phyloP scores from a whole-genome alignment of 2,888 invertebrate species.

The Pegoplata infirma region DNA sequence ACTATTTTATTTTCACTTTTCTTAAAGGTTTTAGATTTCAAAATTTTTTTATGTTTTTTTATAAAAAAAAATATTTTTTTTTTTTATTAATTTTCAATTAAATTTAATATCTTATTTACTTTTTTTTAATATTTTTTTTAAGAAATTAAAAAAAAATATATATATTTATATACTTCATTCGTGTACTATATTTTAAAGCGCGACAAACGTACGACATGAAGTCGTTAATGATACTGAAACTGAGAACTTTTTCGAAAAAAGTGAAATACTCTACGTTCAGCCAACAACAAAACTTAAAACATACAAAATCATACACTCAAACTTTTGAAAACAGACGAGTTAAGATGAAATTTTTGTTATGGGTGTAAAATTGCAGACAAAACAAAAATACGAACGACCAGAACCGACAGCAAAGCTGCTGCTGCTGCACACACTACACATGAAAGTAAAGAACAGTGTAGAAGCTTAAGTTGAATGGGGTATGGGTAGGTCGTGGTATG shows the following conservation, averaged over 20 bases:
- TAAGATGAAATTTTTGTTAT: background rate
- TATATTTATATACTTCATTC: background rate
- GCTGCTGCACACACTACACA: background rate
- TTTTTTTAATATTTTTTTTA: background rate
- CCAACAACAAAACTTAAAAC: constrained; percentile 35
- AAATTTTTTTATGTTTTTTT: background rate
- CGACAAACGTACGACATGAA: constrained; percentile 73
- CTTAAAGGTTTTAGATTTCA: background rate
- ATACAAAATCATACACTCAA: constrained; percentile 5
- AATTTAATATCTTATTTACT: background rate
- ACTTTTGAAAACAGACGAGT: background rate
- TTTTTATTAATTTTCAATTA: too few species aligned
- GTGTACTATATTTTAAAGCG: constrained; percentile 37
- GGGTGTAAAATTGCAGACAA: background rate
- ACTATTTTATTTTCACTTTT: background rate
- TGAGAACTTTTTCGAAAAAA: constrained; percentile 66
- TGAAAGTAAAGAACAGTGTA: constrained; percentile 47
- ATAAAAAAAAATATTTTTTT: background rate
- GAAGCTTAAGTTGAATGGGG: constrained; percentile 74
- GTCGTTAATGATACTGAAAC: constrained; percentile 74
- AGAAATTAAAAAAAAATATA: background rate
- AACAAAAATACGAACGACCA: background rate
- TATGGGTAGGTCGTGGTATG: constrained; percentile 78
- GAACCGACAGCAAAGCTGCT: background rate
- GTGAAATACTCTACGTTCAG: constrained; percentile 73